Conservation (phyloP, 2,113 vertebrate species). For the Chitala chitala region DNA sequence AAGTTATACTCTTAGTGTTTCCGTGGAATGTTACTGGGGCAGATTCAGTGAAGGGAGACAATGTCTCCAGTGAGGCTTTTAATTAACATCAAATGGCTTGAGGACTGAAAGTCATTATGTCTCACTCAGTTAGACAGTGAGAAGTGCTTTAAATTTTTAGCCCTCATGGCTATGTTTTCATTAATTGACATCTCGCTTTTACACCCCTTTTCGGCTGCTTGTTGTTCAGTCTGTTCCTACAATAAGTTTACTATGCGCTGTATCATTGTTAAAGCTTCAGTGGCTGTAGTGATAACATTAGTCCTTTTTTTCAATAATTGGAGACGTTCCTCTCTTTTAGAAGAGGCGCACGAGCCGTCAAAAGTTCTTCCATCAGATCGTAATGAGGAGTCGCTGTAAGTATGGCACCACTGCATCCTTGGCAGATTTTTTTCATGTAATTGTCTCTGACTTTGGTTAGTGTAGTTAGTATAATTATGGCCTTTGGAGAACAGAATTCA, state of each 20-base stretch:
- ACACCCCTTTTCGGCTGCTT: background rate
- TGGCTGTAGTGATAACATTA: background rate
- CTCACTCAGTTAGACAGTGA: background rate
- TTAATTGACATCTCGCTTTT: slow-evolving; percentile 15
- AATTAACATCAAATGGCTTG: slow-evolving; percentile 23
- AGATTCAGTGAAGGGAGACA: background rate
- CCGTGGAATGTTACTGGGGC: background rate
- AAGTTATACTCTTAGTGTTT: background rate
- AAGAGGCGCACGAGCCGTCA: slow-evolving; percentile 62
- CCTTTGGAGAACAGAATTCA: too few species aligned
- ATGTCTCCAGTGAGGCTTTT: background rate
- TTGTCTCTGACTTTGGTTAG: too few species aligned
- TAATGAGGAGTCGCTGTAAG: slow-evolving; percentile 67
- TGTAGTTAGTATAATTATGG: too few species aligned
- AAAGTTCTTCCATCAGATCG: slow-evolving; percentile 46
- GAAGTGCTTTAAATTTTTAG: slow-evolving; percentile 7
- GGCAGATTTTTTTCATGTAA: background rate
- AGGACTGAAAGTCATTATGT: background rate
- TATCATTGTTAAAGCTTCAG: background rate
- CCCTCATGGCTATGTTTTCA: background rate
- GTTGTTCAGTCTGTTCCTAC: background rate
- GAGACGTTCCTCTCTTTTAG: slow-evolving; percentile 17
- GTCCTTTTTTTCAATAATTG: too few species aligned
- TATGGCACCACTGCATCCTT: slow-evolving; percentile 33
- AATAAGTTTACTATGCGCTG: too few species aligned